These are phyloP conservation scores for Cottoperca gobio DNA, from an alignment of 2,797 vertebrate species.

Conservation along the genomic window DNA sequence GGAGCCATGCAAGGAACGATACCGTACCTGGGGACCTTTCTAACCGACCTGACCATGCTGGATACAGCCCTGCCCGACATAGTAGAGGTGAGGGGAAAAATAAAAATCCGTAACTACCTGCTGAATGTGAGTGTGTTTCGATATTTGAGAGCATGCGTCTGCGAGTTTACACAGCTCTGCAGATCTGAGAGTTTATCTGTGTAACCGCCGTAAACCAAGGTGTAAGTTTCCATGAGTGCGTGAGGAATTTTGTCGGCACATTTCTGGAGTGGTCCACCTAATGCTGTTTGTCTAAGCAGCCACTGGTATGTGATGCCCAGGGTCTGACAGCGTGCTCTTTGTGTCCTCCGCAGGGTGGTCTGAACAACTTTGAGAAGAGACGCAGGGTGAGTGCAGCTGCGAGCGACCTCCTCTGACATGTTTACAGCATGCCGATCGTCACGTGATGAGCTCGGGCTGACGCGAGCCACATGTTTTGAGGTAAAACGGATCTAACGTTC, in stretches of 20 bases:
- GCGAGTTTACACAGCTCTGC: constrained; percentile 35
- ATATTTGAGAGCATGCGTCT: constrained; percentile 39
- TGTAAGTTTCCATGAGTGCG: constrained; percentile 60
- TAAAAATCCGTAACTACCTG: constrained; percentile 35
- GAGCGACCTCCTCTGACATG: not conserved
- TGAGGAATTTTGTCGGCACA: constrained; percentile 55
- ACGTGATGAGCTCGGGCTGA: not conserved
- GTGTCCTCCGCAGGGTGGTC: constrained; percentile 87
- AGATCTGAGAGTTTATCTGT: constrained; percentile 45
- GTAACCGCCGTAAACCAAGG: constrained; percentile 39
- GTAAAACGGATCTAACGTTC: not conserved
- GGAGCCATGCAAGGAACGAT: constrained; percentile 96
- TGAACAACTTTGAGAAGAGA: constrained; percentile 98
- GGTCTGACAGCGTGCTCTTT: constrained; percentile 72
- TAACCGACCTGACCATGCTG: constrained; percentile 95
- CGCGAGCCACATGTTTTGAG: not conserved
- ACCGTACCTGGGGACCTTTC: constrained; percentile 94
- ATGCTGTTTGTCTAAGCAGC: constrained; percentile 66
- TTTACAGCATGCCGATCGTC: not conserved
- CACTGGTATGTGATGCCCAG: constrained; percentile 55
- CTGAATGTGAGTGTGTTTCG: constrained; percentile 20
- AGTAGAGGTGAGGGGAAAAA: constrained; percentile 85
- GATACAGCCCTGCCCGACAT: constrained; percentile 93
- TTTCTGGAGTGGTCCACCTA: constrained; percentile 54
- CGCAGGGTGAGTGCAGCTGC: constrained; percentile 87